Evolutionary conservation across 2,888 invertebrate genomes (phyloP).

Genomic region (Andrena camellia): DNA sequence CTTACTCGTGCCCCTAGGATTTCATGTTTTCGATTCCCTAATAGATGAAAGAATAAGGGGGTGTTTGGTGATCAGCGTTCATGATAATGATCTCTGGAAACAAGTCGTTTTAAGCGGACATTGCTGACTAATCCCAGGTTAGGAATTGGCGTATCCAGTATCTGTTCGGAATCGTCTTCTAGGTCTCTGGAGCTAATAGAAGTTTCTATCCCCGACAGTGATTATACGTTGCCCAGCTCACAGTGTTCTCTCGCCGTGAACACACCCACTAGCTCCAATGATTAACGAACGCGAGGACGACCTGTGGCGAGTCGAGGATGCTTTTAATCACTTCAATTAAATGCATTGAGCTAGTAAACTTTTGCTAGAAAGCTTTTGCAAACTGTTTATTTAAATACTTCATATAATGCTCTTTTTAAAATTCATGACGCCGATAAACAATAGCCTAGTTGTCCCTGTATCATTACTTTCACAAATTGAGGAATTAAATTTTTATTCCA

Average conservation of each 20-base stretch:
- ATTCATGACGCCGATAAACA: too few relatives aligned
- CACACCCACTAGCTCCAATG: slow-evolving; percentile 56
- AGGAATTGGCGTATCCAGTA: slow-evolving; percentile 29
- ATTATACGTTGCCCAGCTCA: slow-evolving; percentile 40
- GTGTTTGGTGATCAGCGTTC: not conserved
- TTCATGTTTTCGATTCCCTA: slow-evolving; percentile 18
- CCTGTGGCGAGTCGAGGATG: slow-evolving; percentile 62
- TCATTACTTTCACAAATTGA: too few relatives aligned
- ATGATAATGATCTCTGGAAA: slow-evolving; percentile 13
- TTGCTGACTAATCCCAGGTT: slow-evolving; percentile 32
- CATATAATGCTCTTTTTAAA: too few relatives aligned
- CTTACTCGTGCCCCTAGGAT: slow-evolving; percentile 18
- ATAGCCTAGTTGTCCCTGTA: too few relatives aligned
- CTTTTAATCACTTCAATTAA: slow-evolving; percentile 76
- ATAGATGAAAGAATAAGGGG: slow-evolving; percentile 20
- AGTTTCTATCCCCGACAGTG: slow-evolving; percentile 33
- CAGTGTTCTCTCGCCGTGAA: not conserved
- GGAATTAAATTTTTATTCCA: too few relatives aligned
- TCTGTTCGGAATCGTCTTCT: slow-evolving; percentile 52
- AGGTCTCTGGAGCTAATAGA: slow-evolving; percentile 35
- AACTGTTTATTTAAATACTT: too few relatives aligned
- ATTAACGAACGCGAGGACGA: slow-evolving; percentile 67
- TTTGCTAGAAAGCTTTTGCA: too few relatives aligned
- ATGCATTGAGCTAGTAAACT: slow-evolving; percentile 47
- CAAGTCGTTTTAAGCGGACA: slow-evolving; percentile 8